Conservation (phyloP, 2,888 invertebrate genomes). For the Crematogaster levior region DNA sequence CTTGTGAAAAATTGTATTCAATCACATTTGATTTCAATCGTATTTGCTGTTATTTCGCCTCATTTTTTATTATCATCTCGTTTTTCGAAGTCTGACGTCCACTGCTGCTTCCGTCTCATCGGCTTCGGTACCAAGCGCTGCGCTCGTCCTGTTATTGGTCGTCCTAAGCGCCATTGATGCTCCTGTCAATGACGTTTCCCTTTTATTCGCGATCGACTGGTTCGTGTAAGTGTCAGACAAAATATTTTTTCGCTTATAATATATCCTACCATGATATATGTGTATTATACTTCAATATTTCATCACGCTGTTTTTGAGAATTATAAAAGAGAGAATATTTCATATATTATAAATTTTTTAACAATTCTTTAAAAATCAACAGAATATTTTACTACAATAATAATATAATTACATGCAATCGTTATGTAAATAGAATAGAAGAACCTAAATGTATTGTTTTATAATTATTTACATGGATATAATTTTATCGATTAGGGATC, state of each 20-base stretch:
- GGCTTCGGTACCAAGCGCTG: constrained; percentile 95
- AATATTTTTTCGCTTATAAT: background rate
- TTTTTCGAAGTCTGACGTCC: constrained; percentile 89
- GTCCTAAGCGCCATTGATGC: constrained; percentile 94
- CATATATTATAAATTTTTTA: background rate
- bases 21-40: background rate
- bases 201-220: constrained; percentile 96
- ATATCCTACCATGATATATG: background rate
- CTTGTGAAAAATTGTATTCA: background rate
- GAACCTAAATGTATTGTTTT: background rate
- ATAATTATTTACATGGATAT: background rate
- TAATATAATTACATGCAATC: background rate
- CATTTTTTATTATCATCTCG: constrained; percentile 50
- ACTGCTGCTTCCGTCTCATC: constrained; percentile 96
- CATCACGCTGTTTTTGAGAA: background rate
- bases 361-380: background rate
- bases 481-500: constrained; percentile 88
- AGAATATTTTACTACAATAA: background rate
- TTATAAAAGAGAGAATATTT: background rate
- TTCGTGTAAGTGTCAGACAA: constrained; percentile 91
- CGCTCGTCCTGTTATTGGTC: constrained; percentile 92
- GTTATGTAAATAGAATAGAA: background rate
- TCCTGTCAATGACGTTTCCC: constrained; percentile 92
- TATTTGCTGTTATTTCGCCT: background rate
- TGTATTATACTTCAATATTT: background rate